These are phyloP conservation scores for Phasianus colchicus DNA, from an alignment of 2,113 vertebrate species.

Conservation along the genomic window DNA sequence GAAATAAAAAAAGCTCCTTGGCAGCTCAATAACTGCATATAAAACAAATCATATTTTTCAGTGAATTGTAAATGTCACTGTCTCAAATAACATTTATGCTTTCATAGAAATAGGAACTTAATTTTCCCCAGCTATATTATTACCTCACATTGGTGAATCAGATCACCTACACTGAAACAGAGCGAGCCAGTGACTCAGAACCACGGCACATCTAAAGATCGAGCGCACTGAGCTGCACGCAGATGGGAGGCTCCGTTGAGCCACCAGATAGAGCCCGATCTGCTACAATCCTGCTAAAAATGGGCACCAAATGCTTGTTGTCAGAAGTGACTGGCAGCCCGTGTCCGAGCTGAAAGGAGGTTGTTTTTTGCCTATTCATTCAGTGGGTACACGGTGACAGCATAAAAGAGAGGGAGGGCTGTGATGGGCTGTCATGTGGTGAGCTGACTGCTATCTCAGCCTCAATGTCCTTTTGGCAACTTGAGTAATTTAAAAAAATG, in stretches of 20 bases:
- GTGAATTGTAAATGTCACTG: constrained; percentile 37
- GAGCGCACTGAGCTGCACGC: constrained; percentile 2
- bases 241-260: constrained; percentile 58
- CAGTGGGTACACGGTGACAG: constrained; percentile 5
- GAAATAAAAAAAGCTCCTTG: constrained; percentile 55
- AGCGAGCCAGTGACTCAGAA: constrained; percentile 47
- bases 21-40: constrained; percentile 52
- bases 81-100: constrained; percentile 50
- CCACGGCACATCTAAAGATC: not conserved
- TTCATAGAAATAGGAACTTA: constrained; percentile 51
- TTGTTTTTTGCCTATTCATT: constrained; percentile 47
- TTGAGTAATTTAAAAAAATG: not conserved
- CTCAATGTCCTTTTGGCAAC: constrained; percentile 19
- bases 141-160: constrained; percentile 60
- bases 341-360: constrained; percentile 32
- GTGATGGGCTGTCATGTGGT: not conserved
- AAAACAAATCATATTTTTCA: constrained; percentile 57
- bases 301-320: constrained; percentile 60
- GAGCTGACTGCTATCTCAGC: not conserved
- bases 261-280: constrained; percentile 54
- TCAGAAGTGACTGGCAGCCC: constrained; percentile 66
- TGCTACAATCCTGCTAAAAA: constrained; percentile 60
- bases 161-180: constrained; percentile 31
- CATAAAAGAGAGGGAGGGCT: not conserved
- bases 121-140: constrained; percentile 43